Base-by-base conservation (phyloP, 2,888 invertebrate species). In the Caenorhabditis sinica region DNA sequence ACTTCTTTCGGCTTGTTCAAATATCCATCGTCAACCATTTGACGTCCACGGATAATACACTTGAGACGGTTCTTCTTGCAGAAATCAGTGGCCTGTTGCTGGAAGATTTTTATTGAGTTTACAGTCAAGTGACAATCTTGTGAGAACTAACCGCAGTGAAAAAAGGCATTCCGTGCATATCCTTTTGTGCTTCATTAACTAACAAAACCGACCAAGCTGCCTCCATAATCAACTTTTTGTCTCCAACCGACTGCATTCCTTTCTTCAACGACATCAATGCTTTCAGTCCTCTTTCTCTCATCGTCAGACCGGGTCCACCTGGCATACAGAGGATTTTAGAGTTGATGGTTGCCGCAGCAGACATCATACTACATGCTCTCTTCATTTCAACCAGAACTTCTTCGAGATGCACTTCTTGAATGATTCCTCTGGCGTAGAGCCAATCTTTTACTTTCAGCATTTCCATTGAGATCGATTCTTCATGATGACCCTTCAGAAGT, bases 41-140 rank as follows among this genome's bases (percentile, higher is more conserved):
- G 90, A 11, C 90, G 83, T 17, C 87, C 87, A 4, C 90, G 85
- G n/a, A 90, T 73, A 23, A 90, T 66, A 43, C 87, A 80, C 17
- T 68, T 69, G 25, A 89, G 25, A 11, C 76, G 66, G 81, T 89
- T 83, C 17, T 71, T 51, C 28, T 80, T 71, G 75, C 86, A 86
- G 66, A 89, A 90, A 23, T 86, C 69, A 0, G 74, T 58, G 20
- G 87, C 81, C 43, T 89, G 82, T 49, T 79, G 79, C 73, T 86
- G 81, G 28, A 80, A 76, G 1, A 49, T 2, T n/a, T 9, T 49
- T 49, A 1, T 2, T 3, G 49, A 43, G 17, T 20, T 33, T 23
- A 13, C n/a, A 6, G 33, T 17, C 23, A 8, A 69, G 23, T n/a
- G 28, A 58, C n/a, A 6, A n/a, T n/a, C 15, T n/a, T 30, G 17